A percentile compares a stretch with the other conserved stretches of the same genome.
Evolutionary conservation across 2,797 vertebrate genomes (phyloP).

Genomic region (Lutjanus campechanus): DNA sequence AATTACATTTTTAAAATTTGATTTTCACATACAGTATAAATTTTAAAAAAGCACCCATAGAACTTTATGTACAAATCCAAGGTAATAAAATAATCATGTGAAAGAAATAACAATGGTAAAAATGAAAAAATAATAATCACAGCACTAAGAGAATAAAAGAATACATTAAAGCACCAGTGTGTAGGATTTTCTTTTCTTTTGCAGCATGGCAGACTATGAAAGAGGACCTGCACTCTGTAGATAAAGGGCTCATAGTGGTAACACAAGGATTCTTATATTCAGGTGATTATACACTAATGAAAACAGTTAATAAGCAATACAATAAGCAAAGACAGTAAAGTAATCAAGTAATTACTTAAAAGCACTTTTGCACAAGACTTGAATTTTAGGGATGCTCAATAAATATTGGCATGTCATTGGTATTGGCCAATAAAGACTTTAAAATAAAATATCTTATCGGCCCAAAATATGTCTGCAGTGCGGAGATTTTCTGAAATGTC

Average conservation of each 20-base stretch:
- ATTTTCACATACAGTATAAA: not conserved
- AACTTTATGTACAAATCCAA: not conserved
- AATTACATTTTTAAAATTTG: not conserved
- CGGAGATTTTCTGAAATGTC: no score
- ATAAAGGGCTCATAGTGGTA: no score
- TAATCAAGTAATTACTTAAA: not conserved
- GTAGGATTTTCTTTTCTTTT: no score
- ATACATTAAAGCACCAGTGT: not conserved
- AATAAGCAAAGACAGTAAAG: not conserved
- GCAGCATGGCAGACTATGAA: no score
- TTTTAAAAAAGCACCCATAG: not conserved
- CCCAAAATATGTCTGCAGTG: no score
- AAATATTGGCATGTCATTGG: no score
- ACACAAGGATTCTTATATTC: no score
- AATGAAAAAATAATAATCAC: no score
- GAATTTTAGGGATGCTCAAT: not conserved
- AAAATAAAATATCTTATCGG: no score
- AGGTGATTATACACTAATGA: not conserved
- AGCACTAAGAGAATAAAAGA: not conserved
- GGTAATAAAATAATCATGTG: not conserved
- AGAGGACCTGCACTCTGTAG: no score
- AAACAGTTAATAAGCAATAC: no score
- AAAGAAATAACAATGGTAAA: not conserved
- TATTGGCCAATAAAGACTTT: no score
- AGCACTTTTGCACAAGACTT: not conserved